phyloP scores from a whole-genome alignment of 2,888 invertebrate species.

The Synergus japonicus region DNA sequence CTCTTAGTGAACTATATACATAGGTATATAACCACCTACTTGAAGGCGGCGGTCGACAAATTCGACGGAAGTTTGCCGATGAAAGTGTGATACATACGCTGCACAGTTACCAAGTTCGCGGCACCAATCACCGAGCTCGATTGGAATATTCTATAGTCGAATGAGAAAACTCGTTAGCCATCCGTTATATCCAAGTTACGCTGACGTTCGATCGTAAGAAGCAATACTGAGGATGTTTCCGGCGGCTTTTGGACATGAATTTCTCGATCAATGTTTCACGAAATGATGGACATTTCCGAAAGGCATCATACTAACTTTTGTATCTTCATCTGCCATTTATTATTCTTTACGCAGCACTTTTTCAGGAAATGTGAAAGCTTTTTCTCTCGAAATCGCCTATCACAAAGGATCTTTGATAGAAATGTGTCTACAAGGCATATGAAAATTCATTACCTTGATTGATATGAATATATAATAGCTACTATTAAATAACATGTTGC shows the following conservation, averaged over 20 bases:
- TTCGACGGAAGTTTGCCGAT: background rate
- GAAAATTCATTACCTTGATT: no score
- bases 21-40: background rate
- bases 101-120: constrained; percentile 17
- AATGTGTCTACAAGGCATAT: no score
- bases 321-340: background rate
- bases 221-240: background rate
- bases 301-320: background rate
- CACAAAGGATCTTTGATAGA: background rate
- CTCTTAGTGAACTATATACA: background rate
- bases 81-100: background rate
- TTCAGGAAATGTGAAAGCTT: background rate
- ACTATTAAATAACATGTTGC: background rate
- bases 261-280: background rate
- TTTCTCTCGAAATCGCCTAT: background rate
- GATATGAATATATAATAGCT: no score
- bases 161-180: constrained; percentile 22
- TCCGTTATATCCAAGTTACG: constrained; percentile 12
- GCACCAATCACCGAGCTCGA: background rate
- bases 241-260: constrained; percentile 3
- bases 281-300: constrained; percentile 28
- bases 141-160: constrained; percentile 6
- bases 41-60: background rate
- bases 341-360: constrained; percentile 22
- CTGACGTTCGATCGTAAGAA: constrained; percentile 9